Evolutionary conservation across 2,888 invertebrate genomes (phyloP).

Genomic region (Drosophila mimica): DNA sequence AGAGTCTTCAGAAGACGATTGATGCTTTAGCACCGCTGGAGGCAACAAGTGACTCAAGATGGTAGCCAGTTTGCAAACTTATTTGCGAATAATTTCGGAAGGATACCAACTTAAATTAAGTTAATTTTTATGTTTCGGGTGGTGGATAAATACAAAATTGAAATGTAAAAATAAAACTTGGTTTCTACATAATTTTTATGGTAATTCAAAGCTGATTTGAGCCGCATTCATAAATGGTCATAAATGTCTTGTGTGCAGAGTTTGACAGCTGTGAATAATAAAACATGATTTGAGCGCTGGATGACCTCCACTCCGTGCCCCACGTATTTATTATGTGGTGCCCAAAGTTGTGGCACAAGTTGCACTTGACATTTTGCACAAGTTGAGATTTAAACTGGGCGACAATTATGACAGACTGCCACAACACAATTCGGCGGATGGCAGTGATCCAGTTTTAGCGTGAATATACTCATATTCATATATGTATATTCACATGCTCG

Average conservation of each 20-base stretch:
- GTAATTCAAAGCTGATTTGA: background rate
- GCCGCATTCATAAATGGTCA: background rate
- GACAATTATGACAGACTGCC: slow-evolving; percentile 66
- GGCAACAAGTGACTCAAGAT: background rate
- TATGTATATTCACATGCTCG: slow-evolving; percentile 1
- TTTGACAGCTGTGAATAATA: slow-evolving; percentile 9
- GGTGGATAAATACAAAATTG: background rate
- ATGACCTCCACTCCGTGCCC: background rate
- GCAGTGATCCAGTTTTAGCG: slow-evolving; percentile 6
- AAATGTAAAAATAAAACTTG: background rate
- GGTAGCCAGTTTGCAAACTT: background rate
- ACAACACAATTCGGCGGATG: slow-evolving; percentile 43
- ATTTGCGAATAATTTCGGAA: background rate
- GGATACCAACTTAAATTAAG: background rate
- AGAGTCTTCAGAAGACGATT: background rate
- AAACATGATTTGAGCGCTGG: slow-evolving; percentile 6
- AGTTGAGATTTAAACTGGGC: slow-evolving; percentile 34
- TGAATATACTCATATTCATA: slow-evolving; percentile 11
- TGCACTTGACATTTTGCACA: slow-evolving; percentile 70
- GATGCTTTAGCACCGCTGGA: background rate
- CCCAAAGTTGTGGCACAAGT: slow-evolving; percentile 42
- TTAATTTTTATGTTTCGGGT: background rate
- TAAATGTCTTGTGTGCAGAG: background rate
- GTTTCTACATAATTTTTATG: background rate
- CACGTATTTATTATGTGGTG: background rate